Conservation (phyloP, 2,888 invertebrate genomes). For the Melinaea menophilus region DNA sequence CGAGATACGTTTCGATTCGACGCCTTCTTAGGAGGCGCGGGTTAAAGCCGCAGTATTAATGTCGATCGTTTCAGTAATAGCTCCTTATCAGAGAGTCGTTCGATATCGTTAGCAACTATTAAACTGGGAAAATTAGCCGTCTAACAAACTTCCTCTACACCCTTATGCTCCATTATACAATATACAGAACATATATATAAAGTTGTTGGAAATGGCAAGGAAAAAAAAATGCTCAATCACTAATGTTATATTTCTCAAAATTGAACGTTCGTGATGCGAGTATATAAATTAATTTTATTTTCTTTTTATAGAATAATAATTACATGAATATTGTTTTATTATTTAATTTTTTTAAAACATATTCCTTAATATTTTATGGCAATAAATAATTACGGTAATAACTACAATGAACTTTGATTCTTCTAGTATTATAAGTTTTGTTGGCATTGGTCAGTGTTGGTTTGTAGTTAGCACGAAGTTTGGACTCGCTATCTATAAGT, state of each 20-base stretch:
- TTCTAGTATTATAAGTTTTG: conserved; percentile 24
- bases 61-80: conserved; percentile 25
- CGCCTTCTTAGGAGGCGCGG: background rate
- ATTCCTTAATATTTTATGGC: background rate
- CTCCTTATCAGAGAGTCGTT: conserved; percentile 28
- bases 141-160: conserved; percentile 50
- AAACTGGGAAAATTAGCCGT: conserved; percentile 54
- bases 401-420: background rate
- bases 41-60: conserved; percentile 14
- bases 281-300: no score
- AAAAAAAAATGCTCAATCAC: background rate
- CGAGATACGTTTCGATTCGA: background rate
- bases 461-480: conserved; percentile 31
- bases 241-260: background rate
- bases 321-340: background rate
- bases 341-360: background rate
- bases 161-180: conserved; percentile 40
- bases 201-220: conserved; percentile 6
- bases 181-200: conserved; percentile 20
- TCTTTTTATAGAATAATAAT: no score
- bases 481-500: conserved; percentile 32
- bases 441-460: conserved; percentile 31
- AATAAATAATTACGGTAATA: background rate
- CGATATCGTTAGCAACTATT: conserved; percentile 59
- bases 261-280: background rate